Base-by-base conservation (phyloP, 1,140 invertebrate species). In the Phthorimaea operculella region DNA sequence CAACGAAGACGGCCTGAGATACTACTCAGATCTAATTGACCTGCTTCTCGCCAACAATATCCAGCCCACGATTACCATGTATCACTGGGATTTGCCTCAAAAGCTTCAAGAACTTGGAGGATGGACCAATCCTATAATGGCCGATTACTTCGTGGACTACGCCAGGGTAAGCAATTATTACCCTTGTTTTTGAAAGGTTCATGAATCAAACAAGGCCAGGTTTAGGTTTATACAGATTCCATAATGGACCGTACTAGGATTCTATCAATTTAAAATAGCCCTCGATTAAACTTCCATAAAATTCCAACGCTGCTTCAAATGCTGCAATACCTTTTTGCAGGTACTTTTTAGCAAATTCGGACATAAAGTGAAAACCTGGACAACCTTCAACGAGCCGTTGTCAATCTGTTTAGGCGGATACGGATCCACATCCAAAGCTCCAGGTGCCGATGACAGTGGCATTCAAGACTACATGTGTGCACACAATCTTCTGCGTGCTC, bases 1-100 rank as follows among this genome's bases (percentile, higher is more conserved):
- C 2, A 90, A 89, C 60, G 64, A 83, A 59, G 75, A 86, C 36
- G 90, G 90, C 28, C 73, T 92, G 21, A 69, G 86, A 28, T 91
- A 90, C 66, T 92, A 92, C 68, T 88, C 87, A 52, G 73, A 83
- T 8, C 58, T 92, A 1, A 87, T 92, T 9, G 68, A 90, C 58
- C 87, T 85, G 59, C 64, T 92, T 4, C 50, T 78, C 3, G 54
- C 15, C 0, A 78, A 85, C 45, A 70, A 76, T 11, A 87, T 90
- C 44, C 60, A 70, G 42, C 87, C 88, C 0, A 55, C 89, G 49
- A 87, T 88, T 17, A 87, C 88, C 0, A 83, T 90, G 75, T 88
- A 87, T 73, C 80, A 83, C 52, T 83, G 76, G 76, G 80, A 83
- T 44, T 59, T 84, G 49, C 77, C 81, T 3, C 79, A 87, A 51